A percentile compares a stretch with the other conserved stretches of the same genome.
Conservation (phyloP, 2,113 vertebrate genomes). For the Peromyscus leucopus region DNA sequence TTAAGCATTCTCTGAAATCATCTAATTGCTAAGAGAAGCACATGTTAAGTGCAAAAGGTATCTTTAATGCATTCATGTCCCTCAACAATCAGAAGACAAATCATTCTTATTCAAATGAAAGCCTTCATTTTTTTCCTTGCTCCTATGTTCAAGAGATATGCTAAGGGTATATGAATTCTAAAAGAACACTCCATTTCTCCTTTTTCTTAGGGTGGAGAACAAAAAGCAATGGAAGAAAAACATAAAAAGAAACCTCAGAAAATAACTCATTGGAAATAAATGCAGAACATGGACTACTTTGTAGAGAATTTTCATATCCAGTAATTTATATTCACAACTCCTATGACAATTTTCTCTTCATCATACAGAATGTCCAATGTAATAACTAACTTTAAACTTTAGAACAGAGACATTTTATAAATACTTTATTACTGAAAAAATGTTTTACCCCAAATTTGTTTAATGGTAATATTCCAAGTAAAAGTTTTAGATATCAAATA, state of each 20-base stretch:
- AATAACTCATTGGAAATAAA: conserved; percentile 63
- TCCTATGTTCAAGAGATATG: conserved; percentile 48
- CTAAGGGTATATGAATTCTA: conserved; percentile 30
- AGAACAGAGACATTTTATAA: conserved; percentile 64
- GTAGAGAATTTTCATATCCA: conserved; percentile 48
- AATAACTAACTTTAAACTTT: conserved; percentile 63
- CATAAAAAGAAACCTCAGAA: conserved; percentile 67
- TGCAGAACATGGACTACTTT: conserved; percentile 31
- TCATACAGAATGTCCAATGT: conserved; percentile 49
- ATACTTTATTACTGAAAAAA: conserved; percentile 31
- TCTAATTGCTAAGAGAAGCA: conserved; percentile 70
- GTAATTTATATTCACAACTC: conserved; percentile 57
- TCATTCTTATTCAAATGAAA: conserved; percentile 77
- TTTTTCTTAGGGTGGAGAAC: conserved; percentile 19
- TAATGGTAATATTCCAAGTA: neutral
- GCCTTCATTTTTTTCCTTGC: conserved; percentile 64
- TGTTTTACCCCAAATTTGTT: conserved; percentile 67
- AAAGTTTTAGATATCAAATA: neutral
- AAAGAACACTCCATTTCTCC: conserved; percentile 1
- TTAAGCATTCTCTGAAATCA: conserved; percentile 67
- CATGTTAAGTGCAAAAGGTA: conserved; percentile 56
- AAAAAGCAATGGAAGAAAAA: conserved; percentile 64
- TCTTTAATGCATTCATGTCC: conserved; percentile 62
- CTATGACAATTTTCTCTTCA: conserved; percentile 64
- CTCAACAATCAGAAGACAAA: conserved; percentile 59